Base-by-base conservation (phyloP, 2,888 invertebrate species). In the Plagiodera versicolora region DNA sequence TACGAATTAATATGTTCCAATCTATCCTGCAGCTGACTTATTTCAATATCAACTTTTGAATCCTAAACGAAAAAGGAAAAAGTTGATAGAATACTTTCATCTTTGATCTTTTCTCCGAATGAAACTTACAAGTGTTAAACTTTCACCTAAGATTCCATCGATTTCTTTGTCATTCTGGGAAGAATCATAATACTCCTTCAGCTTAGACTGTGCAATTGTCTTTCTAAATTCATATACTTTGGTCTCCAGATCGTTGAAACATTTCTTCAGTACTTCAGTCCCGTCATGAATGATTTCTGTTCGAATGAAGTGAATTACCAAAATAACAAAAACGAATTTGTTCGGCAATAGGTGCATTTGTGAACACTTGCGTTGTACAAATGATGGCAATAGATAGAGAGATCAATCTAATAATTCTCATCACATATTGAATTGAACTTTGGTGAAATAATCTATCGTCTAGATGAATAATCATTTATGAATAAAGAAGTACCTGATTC, bases 401-500 rank as follows among this genome's bases (percentile, higher is more conserved):
- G n/a, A n/a, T n/a, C n/a, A n/a, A n/a, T n/a, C n/a, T n/a, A n/a
- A n/a, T n/a, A n/a, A n/a, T n/a, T n/a, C n/a, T n/a, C n/a, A n/a
- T n/a, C n/a, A n/a, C n/a, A n/a, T n/a, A n/a, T n/a, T n/a, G n/a
- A n/a, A n/a, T n/a, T n/a, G n/a, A n/a, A n/a, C n/a, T n/a, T n/a
- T n/a, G n/a, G n/a, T n/a, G n/a, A n/a, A n/a, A n/a, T n/a, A n/a
- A n/a, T n/a, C n/a, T n/a, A n/a, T n/a, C n/a, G n/a, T n/a, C n/a
- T n/a, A n/a, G n/a, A n/a, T n/a, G n/a, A n/a, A n/a, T n/a, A n/a
- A n/a, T n/a, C n/a, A n/a, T n/a, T n/a, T n/a, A n/a, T n/a, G n/a
- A n/a, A n/a, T n/a, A n/a, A n/a, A n/a, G n/a, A n/a, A n/a, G n/a
- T 70, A 73, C 74, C 70, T 60, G 62, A 68, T 66, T 67, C 63